Percentiles rank a stretch among this genome's conserved stretches.
These are phyloP conservation scores for Orchesella cincta DNA, from an alignment of 1,140 invertebrate genomes.

Conservation along the genomic window DNA sequence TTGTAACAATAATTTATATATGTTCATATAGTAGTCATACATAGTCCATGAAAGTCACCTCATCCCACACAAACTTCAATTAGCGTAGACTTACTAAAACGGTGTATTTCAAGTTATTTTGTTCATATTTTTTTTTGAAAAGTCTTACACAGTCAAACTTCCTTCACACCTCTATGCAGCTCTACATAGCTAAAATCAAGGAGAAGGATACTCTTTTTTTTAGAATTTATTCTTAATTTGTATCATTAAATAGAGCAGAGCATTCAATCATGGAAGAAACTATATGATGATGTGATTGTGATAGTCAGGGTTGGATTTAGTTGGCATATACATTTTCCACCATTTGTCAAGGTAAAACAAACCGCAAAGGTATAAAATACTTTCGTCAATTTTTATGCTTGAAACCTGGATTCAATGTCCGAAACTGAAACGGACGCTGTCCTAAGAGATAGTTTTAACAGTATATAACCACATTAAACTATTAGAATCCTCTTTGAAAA, in stretches of 20 bases:
- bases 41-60: not conserved
- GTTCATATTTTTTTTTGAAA: constrained; percentile 7
- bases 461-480: too few species aligned
- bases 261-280: not conserved
- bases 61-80: not conserved
- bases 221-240: too few species aligned
- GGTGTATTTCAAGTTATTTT: not conserved
- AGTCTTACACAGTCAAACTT: constrained; percentile 16
- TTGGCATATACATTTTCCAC: not conserved
- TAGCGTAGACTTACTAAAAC: constrained; percentile 5
- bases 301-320: not conserved
- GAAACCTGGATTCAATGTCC: too few species aligned
- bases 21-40: not conserved
- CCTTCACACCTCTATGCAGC: constrained; percentile 15
- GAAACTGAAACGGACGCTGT: too few species aligned
- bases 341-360: not conserved
- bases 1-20: not conserved
- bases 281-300: not conserved
- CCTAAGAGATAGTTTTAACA: too few species aligned
- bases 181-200: too few species aligned
- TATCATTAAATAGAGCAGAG: not conserved
- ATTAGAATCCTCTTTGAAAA: too few species aligned
- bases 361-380: not conserved
- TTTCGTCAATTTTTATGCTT: too few species aligned
- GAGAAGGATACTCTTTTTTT: too few species aligned